Conservation (phyloP, 1,140 invertebrate genomes). For the Anagrus nilaparvatae region DNA sequence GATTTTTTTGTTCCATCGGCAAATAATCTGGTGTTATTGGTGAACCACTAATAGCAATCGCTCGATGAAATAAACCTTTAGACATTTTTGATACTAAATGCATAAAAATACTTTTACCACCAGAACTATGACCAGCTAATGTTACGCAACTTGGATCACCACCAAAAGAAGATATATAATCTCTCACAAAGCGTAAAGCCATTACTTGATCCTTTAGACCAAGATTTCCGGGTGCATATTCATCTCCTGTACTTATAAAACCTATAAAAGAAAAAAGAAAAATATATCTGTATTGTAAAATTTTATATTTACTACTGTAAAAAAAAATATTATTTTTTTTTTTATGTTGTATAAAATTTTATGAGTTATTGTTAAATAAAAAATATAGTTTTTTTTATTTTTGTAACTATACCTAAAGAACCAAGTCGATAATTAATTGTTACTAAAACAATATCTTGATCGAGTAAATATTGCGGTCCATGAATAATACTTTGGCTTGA, state of each 20-base stretch:
- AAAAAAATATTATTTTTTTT: too few relatives aligned
- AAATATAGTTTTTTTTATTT: too few relatives aligned
- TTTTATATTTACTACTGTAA: too few relatives aligned
- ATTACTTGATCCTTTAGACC: conserved; percentile 58
- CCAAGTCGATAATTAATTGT: conserved; percentile 62
- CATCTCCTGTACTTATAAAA: not conserved
- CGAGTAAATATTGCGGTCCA: conserved; percentile 52
- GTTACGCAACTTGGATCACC: conserved; percentile 50
- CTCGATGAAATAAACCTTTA: conserved; percentile 31
- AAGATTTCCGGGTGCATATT: conserved; percentile 38
- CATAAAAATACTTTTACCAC: conserved; percentile 48
- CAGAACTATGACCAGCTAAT: conserved; percentile 59
- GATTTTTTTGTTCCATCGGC: conserved; percentile 40
- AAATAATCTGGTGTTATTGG: conserved; percentile 48
- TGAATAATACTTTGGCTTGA: conserved; percentile 42
- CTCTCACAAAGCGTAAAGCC: conserved; percentile 51
- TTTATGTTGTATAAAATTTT: not conserved
- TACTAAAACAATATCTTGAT: conserved; percentile 55
- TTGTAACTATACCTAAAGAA: conserved; percentile 39
- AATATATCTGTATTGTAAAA: too few relatives aligned
- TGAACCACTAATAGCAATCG: conserved; percentile 54
- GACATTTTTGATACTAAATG: conserved; percentile 55
- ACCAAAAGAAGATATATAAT: conserved; percentile 49
- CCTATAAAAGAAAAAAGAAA: not conserved
- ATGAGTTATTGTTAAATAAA: not conserved